phyloP scores from a whole-genome alignment of 2,888 invertebrate species.

The Latheticus oryzae region DNA sequence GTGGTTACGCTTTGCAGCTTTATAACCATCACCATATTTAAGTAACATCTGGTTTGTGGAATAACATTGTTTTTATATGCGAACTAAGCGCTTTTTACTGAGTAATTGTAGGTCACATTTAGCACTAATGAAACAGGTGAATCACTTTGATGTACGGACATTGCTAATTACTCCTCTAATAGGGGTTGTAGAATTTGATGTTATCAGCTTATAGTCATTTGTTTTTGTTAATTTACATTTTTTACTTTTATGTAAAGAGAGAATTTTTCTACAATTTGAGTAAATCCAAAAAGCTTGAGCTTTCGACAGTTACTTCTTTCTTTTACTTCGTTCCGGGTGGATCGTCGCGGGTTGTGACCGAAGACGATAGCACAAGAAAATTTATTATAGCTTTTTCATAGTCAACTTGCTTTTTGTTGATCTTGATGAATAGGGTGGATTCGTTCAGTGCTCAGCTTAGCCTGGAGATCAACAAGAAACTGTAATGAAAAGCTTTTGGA shows the following conservation, averaged over 20 bases:
- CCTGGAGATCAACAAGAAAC: conserved; percentile 21
- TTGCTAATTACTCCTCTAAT: too few relatives aligned
- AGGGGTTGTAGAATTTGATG: too few relatives aligned
- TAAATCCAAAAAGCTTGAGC: conserved; percentile 18
- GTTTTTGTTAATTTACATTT: too few relatives aligned
- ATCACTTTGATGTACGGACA: background rate
- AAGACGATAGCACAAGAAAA: conserved; percentile 33
- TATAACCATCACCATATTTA: too few relatives aligned
- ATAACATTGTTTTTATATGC: too few relatives aligned
- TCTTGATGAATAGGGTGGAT: conserved; percentile 38
- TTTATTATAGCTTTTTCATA: conserved; percentile 38
- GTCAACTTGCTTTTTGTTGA: conserved; percentile 35
- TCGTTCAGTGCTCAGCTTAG: conserved; percentile 28
- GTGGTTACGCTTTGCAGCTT: too few relatives aligned
- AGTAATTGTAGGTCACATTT: too few relatives aligned
- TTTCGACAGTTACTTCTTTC: conserved; percentile 9
- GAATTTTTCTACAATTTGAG: too few relatives aligned
- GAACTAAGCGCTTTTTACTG: too few relatives aligned
- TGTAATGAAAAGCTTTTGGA: conserved; percentile 25
- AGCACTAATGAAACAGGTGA: conserved; percentile 1
- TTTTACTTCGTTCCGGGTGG: conserved; percentile 26
- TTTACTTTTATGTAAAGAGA: too few relatives aligned
- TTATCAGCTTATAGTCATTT: too few relatives aligned
- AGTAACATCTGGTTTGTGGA: too few relatives aligned
- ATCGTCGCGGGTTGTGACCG: conserved; percentile 12